Percentiles rank a stretch among this genome's conserved stretches.
These are phyloP conservation scores for Drosophila maculinotata DNA, from an alignment of 2,888 invertebrate species.

Conservation along the genomic window DNA sequence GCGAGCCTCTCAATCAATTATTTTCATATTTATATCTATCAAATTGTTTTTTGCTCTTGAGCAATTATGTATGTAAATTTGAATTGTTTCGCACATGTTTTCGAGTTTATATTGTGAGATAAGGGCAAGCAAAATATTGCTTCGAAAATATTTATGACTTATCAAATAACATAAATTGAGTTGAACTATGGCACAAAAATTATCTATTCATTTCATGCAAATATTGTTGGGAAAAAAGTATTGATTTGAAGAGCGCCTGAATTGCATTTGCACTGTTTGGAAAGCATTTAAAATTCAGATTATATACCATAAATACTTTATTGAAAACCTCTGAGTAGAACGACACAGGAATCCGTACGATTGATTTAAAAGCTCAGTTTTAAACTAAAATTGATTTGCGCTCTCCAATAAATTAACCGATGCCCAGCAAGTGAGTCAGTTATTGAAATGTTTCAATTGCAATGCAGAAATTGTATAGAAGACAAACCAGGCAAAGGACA, in stretches of 20 bases:
- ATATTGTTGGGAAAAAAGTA: neutral
- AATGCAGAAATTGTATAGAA: neutral
- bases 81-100: constrained; percentile 21
- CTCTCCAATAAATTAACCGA: constrained; percentile 2
- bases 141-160: constrained; percentile 15
- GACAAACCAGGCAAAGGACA: constrained; percentile 12
- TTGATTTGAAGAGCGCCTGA: neutral
- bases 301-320: neutral
- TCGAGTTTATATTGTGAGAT: constrained; percentile 35
- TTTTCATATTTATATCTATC: constrained; percentile 23
- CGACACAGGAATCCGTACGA: neutral
- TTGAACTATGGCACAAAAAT: neutral
- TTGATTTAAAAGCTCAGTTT: neutral
- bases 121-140: constrained; percentile 46
- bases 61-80: constrained; percentile 45
- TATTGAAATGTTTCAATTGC: constrained; percentile 14
- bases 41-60: constrained; percentile 3
- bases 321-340: neutral
- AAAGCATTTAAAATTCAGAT: neutral
- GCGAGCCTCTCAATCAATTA: constrained; percentile 52
- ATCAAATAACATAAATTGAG: constrained; percentile 23
- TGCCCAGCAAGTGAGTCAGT: neutral
- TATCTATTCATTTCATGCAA: constrained; percentile 1
- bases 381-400: neutral
- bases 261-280: neutral